Evolutionary conservation across 2,888 invertebrate genomes (phyloP), one percentile per base, ranked within the genome.

Genomic region (Harmothoe impar): DNA sequence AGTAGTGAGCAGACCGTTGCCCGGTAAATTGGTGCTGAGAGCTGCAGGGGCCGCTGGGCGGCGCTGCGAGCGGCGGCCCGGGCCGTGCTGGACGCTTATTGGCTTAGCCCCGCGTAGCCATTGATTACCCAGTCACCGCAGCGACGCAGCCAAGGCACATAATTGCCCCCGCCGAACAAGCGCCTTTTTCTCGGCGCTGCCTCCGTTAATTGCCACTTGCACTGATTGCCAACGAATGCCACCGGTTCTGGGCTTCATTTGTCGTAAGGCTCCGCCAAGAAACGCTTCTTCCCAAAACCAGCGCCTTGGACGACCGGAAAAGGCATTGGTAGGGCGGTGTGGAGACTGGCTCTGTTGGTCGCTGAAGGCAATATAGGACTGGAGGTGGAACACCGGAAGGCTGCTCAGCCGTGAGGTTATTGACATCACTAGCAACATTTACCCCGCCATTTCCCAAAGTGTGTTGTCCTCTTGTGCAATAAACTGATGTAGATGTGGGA

Each of bases 131-230:
- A 68, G 68, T 56, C 62, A 68, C 89, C 89, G 68, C 89, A 68
- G 89, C 68, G 54, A 35, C 62, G 56, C 68, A 43, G 86, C 86
- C 86, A 86, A 86, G 54, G 86, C 86, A 86, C 89, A 68, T 89
- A 89, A 89, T 89, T 89, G 89, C 89, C 89, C 89, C 62, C 68
- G 31, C 62, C 68, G 68, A 68, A 89, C 62, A 89, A 89, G 89
- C 89, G 68, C 62, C 62, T 68, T 68, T 68, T 89, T 89, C 43
- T 68, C 89, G 54, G 89, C 89, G 54, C 31, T 89, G 89, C n/a
- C 62, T 56, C 89, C 62, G 89, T 89, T 89, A 89, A 89, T 89
- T 89, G 89, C 89, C 89, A 89, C 89, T 89, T 89, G 89, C 89
- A 86, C 86, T 86, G 86, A 86, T 86, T 86, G 86, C 86, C 86